Evolutionary conservation across 2,797 vertebrate species (phyloP).

Genomic region (Mallotus villosus): DNA sequence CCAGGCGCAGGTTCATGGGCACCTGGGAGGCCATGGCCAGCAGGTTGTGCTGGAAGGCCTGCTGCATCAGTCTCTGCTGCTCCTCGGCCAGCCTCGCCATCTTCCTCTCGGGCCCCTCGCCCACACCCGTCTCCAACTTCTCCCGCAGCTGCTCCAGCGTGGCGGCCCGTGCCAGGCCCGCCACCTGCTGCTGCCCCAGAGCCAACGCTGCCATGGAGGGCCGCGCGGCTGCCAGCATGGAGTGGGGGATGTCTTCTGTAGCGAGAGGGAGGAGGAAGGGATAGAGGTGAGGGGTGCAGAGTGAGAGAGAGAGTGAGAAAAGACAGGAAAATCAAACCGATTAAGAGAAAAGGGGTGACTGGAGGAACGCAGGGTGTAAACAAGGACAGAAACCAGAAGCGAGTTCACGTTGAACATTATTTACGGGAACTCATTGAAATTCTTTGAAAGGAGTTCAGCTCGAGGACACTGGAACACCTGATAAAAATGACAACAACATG

Average conservation of each 20-base stretch:
- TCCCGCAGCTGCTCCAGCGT: constrained; percentile 91
- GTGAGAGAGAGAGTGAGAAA: neutral
- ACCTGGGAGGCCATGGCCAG: constrained; percentile 84
- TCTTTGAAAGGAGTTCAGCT: neutral
- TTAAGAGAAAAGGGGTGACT: neutral
- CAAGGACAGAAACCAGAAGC: neutral
- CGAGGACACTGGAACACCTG: neutral
- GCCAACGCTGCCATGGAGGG: constrained; percentile 71
- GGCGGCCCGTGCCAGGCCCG: constrained; percentile 75
- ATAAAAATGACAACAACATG: neutral
- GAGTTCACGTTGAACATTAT: neutral
- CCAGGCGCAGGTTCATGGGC: constrained; percentile 74
- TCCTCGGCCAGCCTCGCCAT: constrained; percentile 82
- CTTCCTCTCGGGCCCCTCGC: constrained; percentile 89
- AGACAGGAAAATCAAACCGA: neutral
- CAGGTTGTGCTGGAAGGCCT: constrained; percentile 92
- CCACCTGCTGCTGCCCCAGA: constrained; percentile 81
- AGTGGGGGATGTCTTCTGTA: constrained; percentile 79
- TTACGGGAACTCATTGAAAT: neutral
- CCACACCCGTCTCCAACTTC: constrained; percentile 80
- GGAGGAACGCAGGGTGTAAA: too few species aligned
- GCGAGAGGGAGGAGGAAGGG: constrained; percentile 7
- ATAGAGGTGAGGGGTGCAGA: neutral
- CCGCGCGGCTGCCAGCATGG: constrained; percentile 72
- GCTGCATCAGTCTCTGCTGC: constrained; percentile 92